Conservation (phyloP, 2,888 invertebrate genomes). For the Vandiemenella viatica region DNA sequence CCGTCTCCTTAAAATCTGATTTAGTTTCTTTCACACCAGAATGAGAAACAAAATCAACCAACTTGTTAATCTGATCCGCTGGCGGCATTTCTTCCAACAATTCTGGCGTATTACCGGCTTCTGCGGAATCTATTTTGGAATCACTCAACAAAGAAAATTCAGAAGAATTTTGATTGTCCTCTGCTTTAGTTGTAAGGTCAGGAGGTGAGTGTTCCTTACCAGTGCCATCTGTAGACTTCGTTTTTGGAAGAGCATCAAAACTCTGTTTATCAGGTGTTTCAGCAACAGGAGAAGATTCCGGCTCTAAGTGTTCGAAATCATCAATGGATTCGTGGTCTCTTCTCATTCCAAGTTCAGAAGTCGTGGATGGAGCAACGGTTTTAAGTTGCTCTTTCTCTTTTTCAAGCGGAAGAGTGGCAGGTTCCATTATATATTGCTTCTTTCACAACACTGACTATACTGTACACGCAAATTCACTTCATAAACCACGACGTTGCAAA, state of each 20-base stretch:
- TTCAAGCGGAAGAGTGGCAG: too few species aligned
- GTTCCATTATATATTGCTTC: too few species aligned
- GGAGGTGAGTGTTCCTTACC: neutral
- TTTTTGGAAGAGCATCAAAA: neutral
- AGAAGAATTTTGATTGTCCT: neutral
- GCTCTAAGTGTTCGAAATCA: constrained; percentile 58
- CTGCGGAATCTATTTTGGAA: neutral
- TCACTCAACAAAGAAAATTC: neutral
- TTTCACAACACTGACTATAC: too few species aligned
- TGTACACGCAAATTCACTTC: too few species aligned
- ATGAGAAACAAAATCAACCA: neutral
- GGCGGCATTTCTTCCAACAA: neutral
- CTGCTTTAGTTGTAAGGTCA: neutral
- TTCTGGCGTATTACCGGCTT: neutral
- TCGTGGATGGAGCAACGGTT: too few species aligned
- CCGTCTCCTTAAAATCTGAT: neutral
- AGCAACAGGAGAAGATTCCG: constrained; percentile 35
- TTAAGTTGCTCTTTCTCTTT: too few species aligned
- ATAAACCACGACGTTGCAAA: too few species aligned
- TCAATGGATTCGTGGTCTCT: constrained; percentile 56
- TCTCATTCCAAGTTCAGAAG: constrained; percentile 21
- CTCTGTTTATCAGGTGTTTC: constrained; percentile 10
- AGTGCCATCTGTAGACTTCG: neutral
- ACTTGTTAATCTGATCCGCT: neutral
- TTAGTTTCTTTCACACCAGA: too few species aligned